A percentile compares a stretch with the other conserved stretches of the same genome.
Conservation (phyloP, 2,888 invertebrate genomes). For the Lycocerus yunnanus region DNA sequence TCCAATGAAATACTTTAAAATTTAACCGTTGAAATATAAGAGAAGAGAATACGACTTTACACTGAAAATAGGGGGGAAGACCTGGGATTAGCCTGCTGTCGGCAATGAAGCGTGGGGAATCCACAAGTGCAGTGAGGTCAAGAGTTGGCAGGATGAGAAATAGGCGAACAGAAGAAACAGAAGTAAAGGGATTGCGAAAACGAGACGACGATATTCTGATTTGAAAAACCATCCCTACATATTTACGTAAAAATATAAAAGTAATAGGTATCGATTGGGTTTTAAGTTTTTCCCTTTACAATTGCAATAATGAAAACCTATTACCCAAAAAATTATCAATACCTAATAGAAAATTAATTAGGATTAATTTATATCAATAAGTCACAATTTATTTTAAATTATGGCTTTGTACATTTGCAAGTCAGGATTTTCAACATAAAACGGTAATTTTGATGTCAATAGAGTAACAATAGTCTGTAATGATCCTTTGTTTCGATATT, state of each 20-base stretch:
- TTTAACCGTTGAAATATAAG: neutral
- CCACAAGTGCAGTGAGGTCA: conserved; percentile 39
- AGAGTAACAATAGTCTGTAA: conserved; percentile 24
- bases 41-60: neutral
- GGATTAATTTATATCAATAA: neutral
- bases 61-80: conserved; percentile 28
- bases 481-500: conserved; percentile 27
- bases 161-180: conserved; percentile 10
- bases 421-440: conserved; percentile 20
- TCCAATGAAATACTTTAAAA: neutral
- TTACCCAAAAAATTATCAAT: neutral
- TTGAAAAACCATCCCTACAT: neutral
- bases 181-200: conserved; percentile 9
- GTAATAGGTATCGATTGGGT: neutral
- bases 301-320: neutral
- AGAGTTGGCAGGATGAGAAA: conserved; percentile 9
- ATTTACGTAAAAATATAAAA: neutral
- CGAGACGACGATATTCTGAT: neutral
- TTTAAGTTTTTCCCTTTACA: neutral
- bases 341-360: neutral
- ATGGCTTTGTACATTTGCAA: conserved; percentile 15
- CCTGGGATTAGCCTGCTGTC: conserved; percentile 31
- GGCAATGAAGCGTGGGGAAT: conserved; percentile 41
- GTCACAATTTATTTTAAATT: neutral
- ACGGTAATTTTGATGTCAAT: conserved; percentile 21